These are phyloP conservation scores for Maniola jurtina DNA, from an alignment of 1,140 invertebrate genomes.

Conservation along the genomic window DNA sequence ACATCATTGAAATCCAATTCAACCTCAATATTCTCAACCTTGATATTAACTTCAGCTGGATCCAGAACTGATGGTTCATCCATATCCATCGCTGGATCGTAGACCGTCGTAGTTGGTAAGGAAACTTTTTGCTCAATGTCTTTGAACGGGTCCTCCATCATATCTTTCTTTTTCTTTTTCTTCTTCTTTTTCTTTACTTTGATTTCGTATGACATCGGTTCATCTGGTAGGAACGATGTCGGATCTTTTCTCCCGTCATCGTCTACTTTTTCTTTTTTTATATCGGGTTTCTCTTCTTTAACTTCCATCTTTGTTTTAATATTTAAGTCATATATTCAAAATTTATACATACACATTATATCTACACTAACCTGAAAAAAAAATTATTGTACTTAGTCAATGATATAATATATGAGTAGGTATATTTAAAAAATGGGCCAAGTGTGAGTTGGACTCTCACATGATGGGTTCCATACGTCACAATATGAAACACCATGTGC, in stretches of 20 bases:
- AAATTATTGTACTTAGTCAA: too few species aligned
- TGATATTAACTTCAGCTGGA: conserved; percentile 67
- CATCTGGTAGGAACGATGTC: conserved; percentile 62
- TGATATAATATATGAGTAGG: too few species aligned
- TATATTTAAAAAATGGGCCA: too few species aligned
- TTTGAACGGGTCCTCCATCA: conserved; percentile 60
- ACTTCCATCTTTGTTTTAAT: conserved; percentile 27
- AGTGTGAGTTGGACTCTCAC: too few species aligned
- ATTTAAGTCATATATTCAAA: conserved; percentile 14
- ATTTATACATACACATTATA: conserved; percentile 10
- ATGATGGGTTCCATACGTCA: too few species aligned
- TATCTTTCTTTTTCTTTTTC: conserved; percentile 50
- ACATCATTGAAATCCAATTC: conserved; percentile 73
- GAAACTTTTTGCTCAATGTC: conserved; percentile 54
- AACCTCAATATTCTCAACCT: conserved; percentile 71
- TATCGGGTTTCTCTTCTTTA: conserved; percentile 32
- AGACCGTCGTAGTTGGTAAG: conserved; percentile 33
- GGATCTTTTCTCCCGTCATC: conserved; percentile 53
- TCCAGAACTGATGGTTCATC: conserved; percentile 38
- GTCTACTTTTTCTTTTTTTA: conserved; percentile 38
- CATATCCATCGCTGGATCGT: conserved; percentile 29
- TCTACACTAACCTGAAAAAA: conserved; percentile 3
- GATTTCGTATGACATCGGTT: conserved; percentile 67
- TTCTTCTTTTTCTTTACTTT: conserved; percentile 72
- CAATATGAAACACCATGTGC: too few species aligned